Conservation (phyloP, 2,888 invertebrate genomes). For the Nymphalis urticae region DNA sequence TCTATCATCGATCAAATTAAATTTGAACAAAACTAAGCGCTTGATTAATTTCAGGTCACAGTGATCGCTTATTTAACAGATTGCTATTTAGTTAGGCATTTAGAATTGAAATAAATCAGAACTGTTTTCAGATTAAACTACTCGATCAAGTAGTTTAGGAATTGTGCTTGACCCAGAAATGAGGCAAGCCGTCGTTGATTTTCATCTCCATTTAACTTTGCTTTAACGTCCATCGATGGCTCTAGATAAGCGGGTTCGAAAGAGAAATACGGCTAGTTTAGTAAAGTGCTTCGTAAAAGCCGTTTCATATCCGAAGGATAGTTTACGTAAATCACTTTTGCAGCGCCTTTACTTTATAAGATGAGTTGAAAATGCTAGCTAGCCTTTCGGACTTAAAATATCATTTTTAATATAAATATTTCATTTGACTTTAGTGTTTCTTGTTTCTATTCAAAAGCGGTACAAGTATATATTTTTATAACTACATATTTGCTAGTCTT, state of each 20-base stretch:
- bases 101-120: slow-evolving; percentile 23
- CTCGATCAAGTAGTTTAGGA: slow-evolving; percentile 65
- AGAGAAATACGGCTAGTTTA: slow-evolving; percentile 48
- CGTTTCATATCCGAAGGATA: slow-evolving; percentile 29
- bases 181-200: slow-evolving; percentile 66
- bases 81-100: slow-evolving; percentile 23
- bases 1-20: slow-evolving; percentile 18
- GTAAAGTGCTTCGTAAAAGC: slow-evolving; percentile 39
- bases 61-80: slow-evolving; percentile 20
- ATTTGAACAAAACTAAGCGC: slow-evolving; percentile 19
- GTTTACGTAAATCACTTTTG: slow-evolving; percentile 31
- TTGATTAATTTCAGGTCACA: slow-evolving; percentile 10
- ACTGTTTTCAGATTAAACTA: slow-evolving; percentile 50
- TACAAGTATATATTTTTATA: not conserved
- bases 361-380: slow-evolving; percentile 7
- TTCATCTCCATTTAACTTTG: slow-evolving; percentile 72
- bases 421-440: slow-evolving; percentile 6
- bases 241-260: slow-evolving; percentile 52
- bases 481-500: not conserved
- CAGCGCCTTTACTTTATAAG: slow-evolving; percentile 14
- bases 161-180: slow-evolving; percentile 58
- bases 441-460: not conserved
- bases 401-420: slow-evolving; percentile 8
- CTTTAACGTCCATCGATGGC: slow-evolving; percentile 46
- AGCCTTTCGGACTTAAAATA: slow-evolving; percentile 7